Base-by-base conservation (phyloP, 1,140 invertebrate species). In the Drosophila quadrilineata region DNA sequence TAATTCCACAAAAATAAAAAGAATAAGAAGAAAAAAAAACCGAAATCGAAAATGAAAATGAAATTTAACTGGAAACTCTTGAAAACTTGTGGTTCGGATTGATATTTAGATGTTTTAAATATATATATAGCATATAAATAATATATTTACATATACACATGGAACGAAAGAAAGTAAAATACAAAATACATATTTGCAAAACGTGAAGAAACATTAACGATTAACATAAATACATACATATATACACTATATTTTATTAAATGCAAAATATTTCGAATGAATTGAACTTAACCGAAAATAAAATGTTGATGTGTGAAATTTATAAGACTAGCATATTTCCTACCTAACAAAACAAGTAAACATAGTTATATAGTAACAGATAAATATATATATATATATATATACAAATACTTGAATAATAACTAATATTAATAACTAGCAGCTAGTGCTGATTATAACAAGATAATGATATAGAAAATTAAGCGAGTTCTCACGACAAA, bases 231-330 rank as follows among this genome's bases (percentile, higher is more conserved):
- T 56, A 49, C n/a, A n/a, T 46, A 65, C 52, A 69, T 69, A 75
- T 66, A 72, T 65, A 74, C 52, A 63, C 40, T 76, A 82, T 84
- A 87, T 74, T 86, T 87, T 82, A 87, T 75, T 82, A 75, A 86
- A 59, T 85, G 77, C 52, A 35, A 84, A 77, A 66, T 82, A 82
- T 82, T 82, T 77, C 64, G 70, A 69, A 76, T 36, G 38, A n/a
- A 57, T 62, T 66, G 79, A 79, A 58, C 62, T 64, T 73, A 77
- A 80, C 69, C 65, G 65, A 59, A 71, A 50, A 66, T 75, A 77
- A 35, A 85, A 88, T 88, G 87, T 88, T 88, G 87, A 88, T 88
- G 87, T 88, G 80, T 88, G 87, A 88, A 88, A 88, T 88, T 88
- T 84, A 88, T 79, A 88, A 88, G 87, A 88, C 87, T 88, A 88